Conservation (phyloP, 2,113 vertebrate species). For the Malurus cyaneus region DNA sequence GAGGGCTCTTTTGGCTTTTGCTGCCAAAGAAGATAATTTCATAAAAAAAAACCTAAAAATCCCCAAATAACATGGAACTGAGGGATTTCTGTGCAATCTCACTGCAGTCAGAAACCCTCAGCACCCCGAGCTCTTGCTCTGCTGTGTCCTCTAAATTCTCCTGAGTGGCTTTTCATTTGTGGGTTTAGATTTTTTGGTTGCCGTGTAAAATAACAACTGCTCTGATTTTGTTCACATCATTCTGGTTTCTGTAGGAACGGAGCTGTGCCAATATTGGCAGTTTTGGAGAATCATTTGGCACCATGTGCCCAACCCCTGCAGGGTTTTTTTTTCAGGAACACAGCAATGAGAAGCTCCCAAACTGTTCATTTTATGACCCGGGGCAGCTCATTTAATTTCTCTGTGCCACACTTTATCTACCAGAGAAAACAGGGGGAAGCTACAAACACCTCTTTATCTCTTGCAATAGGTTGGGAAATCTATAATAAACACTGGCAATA, state of each 20-base stretch:
- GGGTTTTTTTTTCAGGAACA: background rate
- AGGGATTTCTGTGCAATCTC: background rate
- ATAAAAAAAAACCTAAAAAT: background rate
- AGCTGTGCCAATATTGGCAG: background rate
- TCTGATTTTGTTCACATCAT: background rate
- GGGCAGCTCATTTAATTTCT: conserved; percentile 42
- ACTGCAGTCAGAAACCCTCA: background rate
- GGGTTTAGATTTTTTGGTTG: background rate
- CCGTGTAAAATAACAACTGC: background rate
- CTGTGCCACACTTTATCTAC: conserved; percentile 21
- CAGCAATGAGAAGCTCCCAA: background rate
- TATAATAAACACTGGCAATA: conserved; percentile 4
- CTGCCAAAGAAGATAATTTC: background rate
- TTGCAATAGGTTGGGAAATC: background rate
- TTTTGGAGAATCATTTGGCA: background rate
- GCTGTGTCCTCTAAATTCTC: background rate
- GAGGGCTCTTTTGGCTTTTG: background rate
- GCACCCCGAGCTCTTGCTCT: background rate
- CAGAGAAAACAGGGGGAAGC: background rate
- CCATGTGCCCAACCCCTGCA: background rate
- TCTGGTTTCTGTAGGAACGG: background rate
- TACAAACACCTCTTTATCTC: conserved; percentile 8
- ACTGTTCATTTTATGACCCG: background rate
- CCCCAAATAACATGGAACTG: background rate
- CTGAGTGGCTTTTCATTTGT: background rate